Evolutionary conservation across 2,888 invertebrate species (phyloP), one percentile per base, ranked within the genome.

Genomic region (Drosophila monieri): DNA sequence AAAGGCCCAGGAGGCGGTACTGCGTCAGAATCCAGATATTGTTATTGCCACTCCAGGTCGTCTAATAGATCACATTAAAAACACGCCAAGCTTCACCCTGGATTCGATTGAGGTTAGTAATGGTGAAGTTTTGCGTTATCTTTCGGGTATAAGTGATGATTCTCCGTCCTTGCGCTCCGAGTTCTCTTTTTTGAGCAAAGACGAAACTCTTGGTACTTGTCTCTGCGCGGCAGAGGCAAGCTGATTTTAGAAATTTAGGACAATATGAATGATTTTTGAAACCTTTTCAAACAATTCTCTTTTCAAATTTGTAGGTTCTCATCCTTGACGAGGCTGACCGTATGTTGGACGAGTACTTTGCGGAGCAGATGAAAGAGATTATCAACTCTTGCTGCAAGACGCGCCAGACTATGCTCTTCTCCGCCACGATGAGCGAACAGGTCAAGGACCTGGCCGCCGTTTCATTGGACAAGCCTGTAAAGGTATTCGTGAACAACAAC

Each of bases 341-440:
- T 80, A 99, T 99, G 98, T 92, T 99, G 75, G 99, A 99, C 91
- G 99, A 99, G 90, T 97, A 98, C 91, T 99, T 99, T 92, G 97
- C 98, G 0, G 98, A 99, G 78, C 99, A 99, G 92, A 98, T 99
- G 98, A 99, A 98, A 89, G 98, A 99, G 92, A 97, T 99, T 84
- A 97, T 99, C 52, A 95, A 95, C 15, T 96, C 98, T 83, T 99
- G 99, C 91, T 94, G 98, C 0, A 94, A 95, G 61, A 97, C 96
- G 14, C 93, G 99, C 9, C 99, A 99, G 92, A 99, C 98, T 0
- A 96, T 99, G 94, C 92, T 99, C 62, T 99, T 99, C 93, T 99
- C 99, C 0, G 99, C 99, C 35, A 99, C 99, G 12, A 99, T 99
- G 99, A 98, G 98, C n/a, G 99, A 99, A 57, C 95, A 97, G 91